phyloP scores from a whole-genome alignment of 2,113 vertebrate species.

The Mustelus asterias region DNA sequence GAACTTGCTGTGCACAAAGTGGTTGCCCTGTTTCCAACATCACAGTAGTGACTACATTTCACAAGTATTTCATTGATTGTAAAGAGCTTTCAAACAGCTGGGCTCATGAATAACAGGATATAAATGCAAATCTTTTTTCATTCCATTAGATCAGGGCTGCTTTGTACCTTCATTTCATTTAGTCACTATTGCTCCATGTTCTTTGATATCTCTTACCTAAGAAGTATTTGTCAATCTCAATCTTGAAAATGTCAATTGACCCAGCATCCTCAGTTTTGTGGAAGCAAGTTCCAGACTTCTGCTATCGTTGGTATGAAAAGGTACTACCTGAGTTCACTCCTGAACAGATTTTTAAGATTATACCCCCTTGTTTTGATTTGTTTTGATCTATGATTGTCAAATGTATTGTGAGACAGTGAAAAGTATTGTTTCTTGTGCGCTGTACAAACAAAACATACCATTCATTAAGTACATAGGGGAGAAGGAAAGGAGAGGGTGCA shows the following conservation, averaged over 20 bases:
- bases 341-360: neutral
- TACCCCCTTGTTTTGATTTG: neutral
- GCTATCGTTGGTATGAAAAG: too few relatives aligned
- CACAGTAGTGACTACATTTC: neutral
- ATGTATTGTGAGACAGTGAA: too few relatives aligned
- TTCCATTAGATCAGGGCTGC: neutral
- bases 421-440: too few relatives aligned
- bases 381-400: too few relatives aligned
- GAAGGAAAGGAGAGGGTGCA: too few relatives aligned
- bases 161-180: neutral
- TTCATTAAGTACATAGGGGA: too few relatives aligned
- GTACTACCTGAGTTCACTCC: too few relatives aligned
- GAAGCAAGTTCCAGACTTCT: neutral
- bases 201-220: neutral
- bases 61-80: neutral
- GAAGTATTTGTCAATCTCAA: neutral
- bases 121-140: neutral
- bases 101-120: too few relatives aligned
- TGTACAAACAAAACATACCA: too few relatives aligned
- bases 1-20: neutral
- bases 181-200: neutral
- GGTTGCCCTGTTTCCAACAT: neutral
- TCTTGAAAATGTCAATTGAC: neutral
- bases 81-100: too few relatives aligned
- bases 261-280: neutral